phyloP scores from a whole-genome alignment of 2,888 invertebrate genomes.

The Torymus texanus region DNA sequence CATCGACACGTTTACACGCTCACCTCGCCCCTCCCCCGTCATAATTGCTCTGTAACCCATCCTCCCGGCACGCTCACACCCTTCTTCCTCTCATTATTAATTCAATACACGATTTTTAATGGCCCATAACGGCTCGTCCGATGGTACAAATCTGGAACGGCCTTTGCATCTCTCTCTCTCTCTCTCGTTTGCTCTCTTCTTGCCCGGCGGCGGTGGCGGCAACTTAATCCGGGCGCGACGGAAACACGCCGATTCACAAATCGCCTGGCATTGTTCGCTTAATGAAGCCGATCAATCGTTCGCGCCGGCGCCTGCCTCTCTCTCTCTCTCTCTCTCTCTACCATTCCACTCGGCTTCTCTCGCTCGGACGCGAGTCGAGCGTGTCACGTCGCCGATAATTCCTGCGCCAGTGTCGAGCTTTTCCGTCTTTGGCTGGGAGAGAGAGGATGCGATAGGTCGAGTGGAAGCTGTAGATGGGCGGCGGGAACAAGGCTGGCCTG shows the following conservation, averaged over 20 bases:
- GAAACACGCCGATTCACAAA: conserved; percentile 63
- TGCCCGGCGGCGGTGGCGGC: not conserved
- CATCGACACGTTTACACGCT: too few relatives aligned
- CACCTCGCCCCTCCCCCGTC: too few relatives aligned
- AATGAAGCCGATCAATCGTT: conserved; percentile 63
- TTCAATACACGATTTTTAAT: conserved; percentile 7
- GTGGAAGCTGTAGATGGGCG: not conserved
- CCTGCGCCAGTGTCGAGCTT: conserved; percentile 6
- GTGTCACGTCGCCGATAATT: conserved; percentile 3
- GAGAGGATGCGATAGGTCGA: not conserved
- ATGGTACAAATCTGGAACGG: conserved; percentile 33
- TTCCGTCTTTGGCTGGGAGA: not conserved
- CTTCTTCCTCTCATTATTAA: conserved; percentile 9
- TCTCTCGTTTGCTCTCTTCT: not conserved
- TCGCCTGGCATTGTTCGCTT: conserved; percentile 69
- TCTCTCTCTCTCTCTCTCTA: not conserved
- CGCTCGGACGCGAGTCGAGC: not conserved
- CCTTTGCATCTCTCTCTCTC: conserved; percentile 3
- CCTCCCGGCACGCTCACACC: too few relatives aligned
- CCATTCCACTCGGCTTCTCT: conserved; percentile 18
- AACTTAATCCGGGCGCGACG: conserved; percentile 25
- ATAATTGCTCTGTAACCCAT: too few relatives aligned
- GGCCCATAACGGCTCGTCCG: conserved; percentile 1
- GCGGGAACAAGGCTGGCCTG: conserved; percentile 2
- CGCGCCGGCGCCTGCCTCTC: not conserved